Conservation (phyloP, 2,888 invertebrate genomes). For the Lycia hirtaria region DNA sequence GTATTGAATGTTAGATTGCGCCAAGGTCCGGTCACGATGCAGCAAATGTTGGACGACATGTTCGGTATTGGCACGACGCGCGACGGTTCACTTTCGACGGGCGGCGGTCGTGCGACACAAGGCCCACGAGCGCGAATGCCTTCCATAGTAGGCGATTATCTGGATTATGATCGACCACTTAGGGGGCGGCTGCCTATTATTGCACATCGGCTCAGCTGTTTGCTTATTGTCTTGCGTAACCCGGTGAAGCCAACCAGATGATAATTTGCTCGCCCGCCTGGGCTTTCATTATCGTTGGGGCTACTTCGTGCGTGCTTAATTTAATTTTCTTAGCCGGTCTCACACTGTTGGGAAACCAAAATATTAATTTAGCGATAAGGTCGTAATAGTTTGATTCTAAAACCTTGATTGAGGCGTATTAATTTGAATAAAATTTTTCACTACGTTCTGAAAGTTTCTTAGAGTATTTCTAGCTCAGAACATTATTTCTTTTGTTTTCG, state of each 20-base stretch:
- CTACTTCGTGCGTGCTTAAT: constrained; percentile 79
- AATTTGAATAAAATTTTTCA: neutral
- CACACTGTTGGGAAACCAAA: constrained; percentile 58
- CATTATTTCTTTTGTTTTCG: too few relatives aligned
- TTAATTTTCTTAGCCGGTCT: constrained; percentile 67
- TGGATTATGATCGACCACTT: constrained; percentile 78
- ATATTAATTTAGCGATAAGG: constrained; percentile 48
- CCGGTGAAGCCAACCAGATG: constrained; percentile 73
- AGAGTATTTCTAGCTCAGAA: too few relatives aligned
- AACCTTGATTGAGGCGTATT: constrained; percentile 6
- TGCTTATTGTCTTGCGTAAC: constrained; percentile 80
- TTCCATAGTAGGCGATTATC: constrained; percentile 73
- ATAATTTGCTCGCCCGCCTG: constrained; percentile 76
- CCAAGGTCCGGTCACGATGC: constrained; percentile 70
- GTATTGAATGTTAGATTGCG: constrained; percentile 68
- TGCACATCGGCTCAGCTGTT: constrained; percentile 74
- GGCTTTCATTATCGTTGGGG: constrained; percentile 72
- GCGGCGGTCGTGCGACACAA: constrained; percentile 68
- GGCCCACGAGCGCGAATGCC: constrained; percentile 72
- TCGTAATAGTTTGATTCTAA: constrained; percentile 10
- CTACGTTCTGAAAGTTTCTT: neutral
- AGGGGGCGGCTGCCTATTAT: constrained; percentile 73
- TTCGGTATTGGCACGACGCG: constrained; percentile 64
- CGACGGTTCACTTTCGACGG: constrained; percentile 79
- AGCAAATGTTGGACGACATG: constrained; percentile 66